Evolutionary conservation across 2,113 vertebrate genomes (phyloP), one percentile per base, ranked within the genome.

Genomic region (Chitala chitala): DNA sequence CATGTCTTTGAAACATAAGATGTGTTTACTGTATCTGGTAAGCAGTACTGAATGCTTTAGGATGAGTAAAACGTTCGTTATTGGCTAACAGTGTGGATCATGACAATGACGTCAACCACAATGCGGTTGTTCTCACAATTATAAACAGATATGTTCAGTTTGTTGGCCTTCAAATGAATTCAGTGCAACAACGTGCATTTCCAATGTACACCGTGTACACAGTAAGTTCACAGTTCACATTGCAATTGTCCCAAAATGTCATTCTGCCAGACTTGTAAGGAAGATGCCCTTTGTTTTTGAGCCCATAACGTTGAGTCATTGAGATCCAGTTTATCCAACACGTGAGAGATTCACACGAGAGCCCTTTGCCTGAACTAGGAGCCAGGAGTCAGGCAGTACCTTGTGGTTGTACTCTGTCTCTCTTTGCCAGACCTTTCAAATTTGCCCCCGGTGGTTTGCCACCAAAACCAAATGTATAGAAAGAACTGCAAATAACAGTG

Each of bases 401-500:
- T 81, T 88, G 91, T 88, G 90, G 90, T 85, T 71, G 38, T 76
- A 20, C 77, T 74, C 83, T 79, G 76, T 76, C 78, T 79, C 78
- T 76, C 78, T 81, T 80, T 77, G 78, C n/a, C 53, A 53, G 83
- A 86, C 85, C 86, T 87, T 84, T 82, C 80, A 76, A 82, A 81
- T 79, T 79, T 83, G 38, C 76, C 84, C 83, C 85, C 76, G 77
- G 77, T 85, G 86, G 86, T 84, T 26, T 42, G 53, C 42, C 50
- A 82, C 86, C 88, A 86, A 87, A 90, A 83, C 88, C 85, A 70
- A 85, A 87, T 84, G 87, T 88, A 87, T 77, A 84, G 85, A 84
- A 85, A 80, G 84, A 82, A 75, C 79, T 83, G 85, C 81, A 89
- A 90, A 89, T 88, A 81, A 87, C 78, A 87, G 80, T 24, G 81